phyloP scores from a whole-genome alignment of 2,797 vertebrate species.

The Mus minutoides region DNA sequence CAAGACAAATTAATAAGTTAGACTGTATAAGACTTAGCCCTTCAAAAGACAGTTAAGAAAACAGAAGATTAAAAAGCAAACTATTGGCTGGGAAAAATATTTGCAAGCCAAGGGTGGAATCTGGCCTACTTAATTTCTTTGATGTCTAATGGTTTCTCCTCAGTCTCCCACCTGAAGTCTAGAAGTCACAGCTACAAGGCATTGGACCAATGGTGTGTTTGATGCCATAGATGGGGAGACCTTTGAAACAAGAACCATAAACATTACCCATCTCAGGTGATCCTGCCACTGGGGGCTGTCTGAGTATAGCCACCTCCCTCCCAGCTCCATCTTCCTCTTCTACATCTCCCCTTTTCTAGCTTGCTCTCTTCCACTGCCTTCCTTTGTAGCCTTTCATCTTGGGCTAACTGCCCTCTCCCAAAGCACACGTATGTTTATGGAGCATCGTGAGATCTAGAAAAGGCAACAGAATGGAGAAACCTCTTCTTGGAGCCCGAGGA shows the following conservation, averaged over 20 bases:
- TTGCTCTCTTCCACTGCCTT: background rate
- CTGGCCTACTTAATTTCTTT: slow-evolving; percentile 34
- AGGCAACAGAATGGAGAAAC: background rate
- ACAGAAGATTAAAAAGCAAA: background rate
- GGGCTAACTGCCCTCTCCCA: background rate
- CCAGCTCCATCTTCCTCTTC: background rate
- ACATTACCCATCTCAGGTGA: background rate
- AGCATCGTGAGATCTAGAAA: background rate
- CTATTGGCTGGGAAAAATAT: background rate
- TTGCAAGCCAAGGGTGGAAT: background rate
- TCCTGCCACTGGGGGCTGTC: background rate
- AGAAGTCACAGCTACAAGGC: background rate
- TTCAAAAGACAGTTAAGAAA: background rate
- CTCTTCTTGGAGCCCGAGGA: background rate
- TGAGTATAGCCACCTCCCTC: background rate
- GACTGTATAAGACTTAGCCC: background rate
- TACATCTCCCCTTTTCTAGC: background rate
- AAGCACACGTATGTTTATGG: background rate
- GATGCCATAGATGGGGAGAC: background rate
- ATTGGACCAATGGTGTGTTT: background rate
- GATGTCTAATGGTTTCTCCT: background rate
- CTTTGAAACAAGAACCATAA: background rate
- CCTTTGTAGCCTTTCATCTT: background rate
- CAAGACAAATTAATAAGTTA: background rate
- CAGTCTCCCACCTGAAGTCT: background rate